phyloP scores from a whole-genome alignment of 2,888 invertebrate genomes.

The Chaitophorus viminalis region DNA sequence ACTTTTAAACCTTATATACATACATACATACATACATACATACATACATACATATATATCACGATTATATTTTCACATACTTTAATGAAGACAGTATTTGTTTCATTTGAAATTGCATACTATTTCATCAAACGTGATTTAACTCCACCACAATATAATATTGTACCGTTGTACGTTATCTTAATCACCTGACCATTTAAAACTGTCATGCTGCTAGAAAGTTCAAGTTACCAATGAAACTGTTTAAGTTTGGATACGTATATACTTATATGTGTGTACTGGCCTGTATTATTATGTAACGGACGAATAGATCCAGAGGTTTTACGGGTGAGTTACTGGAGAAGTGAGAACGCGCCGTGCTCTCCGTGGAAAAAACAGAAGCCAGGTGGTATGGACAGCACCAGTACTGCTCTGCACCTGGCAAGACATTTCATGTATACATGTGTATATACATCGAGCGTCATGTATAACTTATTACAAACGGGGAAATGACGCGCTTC shows the following conservation, averaged over 20 bases:
- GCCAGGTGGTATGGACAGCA: slow-evolving; percentile 59
- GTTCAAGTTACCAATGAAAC: slow-evolving; percentile 51
- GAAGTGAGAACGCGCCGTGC: slow-evolving; percentile 47
- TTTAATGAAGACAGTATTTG: neutral
- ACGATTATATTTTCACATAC: neutral
- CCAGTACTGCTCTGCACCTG: slow-evolving; percentile 57
- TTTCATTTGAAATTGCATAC: neutral
- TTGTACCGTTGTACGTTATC: neutral
- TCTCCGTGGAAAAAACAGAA: slow-evolving; percentile 53
- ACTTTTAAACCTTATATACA: neutral
- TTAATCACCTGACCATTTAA: slow-evolving; percentile 47
- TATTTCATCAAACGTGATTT: neutral
- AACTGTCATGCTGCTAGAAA: slow-evolving; percentile 44
- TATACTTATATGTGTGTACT: slow-evolving; percentile 49
- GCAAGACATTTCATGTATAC: slow-evolving; percentile 48
- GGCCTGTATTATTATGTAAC: slow-evolving; percentile 59
- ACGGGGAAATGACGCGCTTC: slow-evolving; percentile 54
- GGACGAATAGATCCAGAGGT: slow-evolving; percentile 60
- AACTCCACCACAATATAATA: neutral
- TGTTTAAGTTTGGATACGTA: slow-evolving; percentile 24
- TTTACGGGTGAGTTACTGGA: slow-evolving; percentile 61
- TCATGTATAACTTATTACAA: slow-evolving; percentile 55
- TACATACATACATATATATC: neutral
- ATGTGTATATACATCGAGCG: slow-evolving; percentile 24
- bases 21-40: neutral